phyloP scores from a whole-genome alignment of 2,113 vertebrate species.

The Argyrosomus japonicus region DNA sequence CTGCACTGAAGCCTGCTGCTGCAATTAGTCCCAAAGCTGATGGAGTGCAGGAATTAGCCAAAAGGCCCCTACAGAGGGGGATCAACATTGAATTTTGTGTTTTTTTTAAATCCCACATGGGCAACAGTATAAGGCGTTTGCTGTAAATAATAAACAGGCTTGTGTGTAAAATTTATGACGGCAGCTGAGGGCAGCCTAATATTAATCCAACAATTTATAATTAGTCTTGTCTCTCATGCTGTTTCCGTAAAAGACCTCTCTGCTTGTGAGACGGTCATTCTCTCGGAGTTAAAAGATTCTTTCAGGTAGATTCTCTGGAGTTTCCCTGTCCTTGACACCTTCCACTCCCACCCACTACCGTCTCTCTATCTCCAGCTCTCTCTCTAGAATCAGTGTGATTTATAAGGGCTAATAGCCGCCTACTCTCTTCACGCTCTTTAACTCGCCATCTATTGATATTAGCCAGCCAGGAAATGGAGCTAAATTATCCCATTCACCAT shows the following conservation, averaged over 20 bases:
- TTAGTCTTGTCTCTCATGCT: background rate
- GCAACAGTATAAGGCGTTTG: too few relatives aligned
- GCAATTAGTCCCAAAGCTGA: conserved; percentile 45
- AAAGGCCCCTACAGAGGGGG: conserved; percentile 1
- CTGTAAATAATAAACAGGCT: conserved; percentile 1
- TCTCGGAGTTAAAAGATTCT: conserved; percentile 25
- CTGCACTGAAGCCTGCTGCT: conserved; percentile 37
- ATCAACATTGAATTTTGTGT: background rate
- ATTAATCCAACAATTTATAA: conserved; percentile 2
- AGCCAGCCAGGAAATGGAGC: conserved; percentile 70
- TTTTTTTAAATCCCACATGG: background rate
- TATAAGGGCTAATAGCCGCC: conserved; percentile 60
- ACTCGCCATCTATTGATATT: conserved; percentile 70
- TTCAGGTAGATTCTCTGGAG: conserved; percentile 28
- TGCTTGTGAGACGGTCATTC: background rate
- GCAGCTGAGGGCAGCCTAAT: background rate
- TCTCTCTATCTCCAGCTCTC: conserved; percentile 22
- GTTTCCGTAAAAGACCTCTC: background rate
- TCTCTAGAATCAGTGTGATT: conserved; percentile 60
- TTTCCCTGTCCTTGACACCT: conserved; percentile 47
- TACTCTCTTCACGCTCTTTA: conserved; percentile 68
- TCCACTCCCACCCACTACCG: conserved; percentile 25
- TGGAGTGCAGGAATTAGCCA: conserved; percentile 11
- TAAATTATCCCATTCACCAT: conserved; percentile 72
- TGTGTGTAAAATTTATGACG: background rate